Evolutionary conservation across 2,888 invertebrate species (phyloP).

Genomic region (Tetragnatha montana): DNA sequence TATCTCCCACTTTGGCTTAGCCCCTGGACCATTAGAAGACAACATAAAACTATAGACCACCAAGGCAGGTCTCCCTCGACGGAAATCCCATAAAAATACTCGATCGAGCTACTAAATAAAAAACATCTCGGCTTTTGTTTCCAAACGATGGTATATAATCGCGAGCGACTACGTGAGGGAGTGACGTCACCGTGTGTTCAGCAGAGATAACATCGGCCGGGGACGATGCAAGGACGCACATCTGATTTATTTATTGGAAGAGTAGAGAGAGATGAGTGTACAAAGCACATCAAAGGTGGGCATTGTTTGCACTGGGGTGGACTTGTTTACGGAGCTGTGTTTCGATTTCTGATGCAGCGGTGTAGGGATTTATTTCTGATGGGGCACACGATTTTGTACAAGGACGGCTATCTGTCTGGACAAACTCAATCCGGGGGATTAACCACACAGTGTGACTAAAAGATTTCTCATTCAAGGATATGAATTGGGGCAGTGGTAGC

Average conservation of each 20-base stretch:
- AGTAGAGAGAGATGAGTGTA: constrained; percentile 25
- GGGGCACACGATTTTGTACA: background rate
- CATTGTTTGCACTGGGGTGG: constrained; percentile 31
- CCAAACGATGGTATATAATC: constrained; percentile 12
- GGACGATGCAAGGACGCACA: constrained; percentile 44
- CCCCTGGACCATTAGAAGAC: no score
- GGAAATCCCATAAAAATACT: no score
- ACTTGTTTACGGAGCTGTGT: constrained; percentile 10
- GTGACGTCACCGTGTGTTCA: constrained; percentile 45
- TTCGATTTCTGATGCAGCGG: background rate
- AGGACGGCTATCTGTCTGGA: background rate
- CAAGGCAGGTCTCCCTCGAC: no score
- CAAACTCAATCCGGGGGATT: no score
- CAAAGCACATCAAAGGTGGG: constrained; percentile 16
- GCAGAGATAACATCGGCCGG: constrained; percentile 39
- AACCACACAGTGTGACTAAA: no score
- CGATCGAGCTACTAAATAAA: background rate
- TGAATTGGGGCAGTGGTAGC: no score
- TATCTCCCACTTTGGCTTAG: no score
- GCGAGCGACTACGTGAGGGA: constrained; percentile 23
- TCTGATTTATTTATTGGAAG: constrained; percentile 55
- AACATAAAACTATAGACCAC: no score
- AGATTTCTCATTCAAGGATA: no score
- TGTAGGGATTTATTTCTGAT: background rate
- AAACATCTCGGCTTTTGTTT: background rate